Conservation (phyloP, 2,888 invertebrate genomes). For the Ceratothoa steindachneri region DNA sequence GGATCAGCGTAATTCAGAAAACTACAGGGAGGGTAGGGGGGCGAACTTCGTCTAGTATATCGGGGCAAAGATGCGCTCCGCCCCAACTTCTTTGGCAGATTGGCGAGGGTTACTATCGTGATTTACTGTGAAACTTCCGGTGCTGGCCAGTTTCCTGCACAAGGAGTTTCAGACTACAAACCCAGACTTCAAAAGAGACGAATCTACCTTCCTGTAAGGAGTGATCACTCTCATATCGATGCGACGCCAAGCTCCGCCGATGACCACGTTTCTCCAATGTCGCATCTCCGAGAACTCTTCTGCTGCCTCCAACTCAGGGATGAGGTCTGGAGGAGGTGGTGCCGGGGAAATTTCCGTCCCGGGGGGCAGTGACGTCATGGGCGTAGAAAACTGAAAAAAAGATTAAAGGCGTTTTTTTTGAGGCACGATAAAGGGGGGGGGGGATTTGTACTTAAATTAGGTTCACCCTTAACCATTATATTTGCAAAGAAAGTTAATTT, state of each 20-base stretch:
- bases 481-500: too few species aligned
- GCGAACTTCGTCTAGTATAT: too few species aligned
- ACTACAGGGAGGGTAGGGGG: too few species aligned
- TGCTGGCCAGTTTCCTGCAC: too few species aligned
- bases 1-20: too few species aligned
- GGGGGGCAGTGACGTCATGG: neutral
- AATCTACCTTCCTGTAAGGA: conserved; percentile 70
- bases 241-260: conserved; percentile 67
- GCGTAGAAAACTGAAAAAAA: neutral
- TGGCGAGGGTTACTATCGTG: too few species aligned
- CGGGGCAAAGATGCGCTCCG: too few species aligned
- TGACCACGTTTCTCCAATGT: conserved; percentile 68
- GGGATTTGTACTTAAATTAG: neutral
- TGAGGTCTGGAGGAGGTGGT: conserved; percentile 52
- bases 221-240: conserved; percentile 88
- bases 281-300: conserved; percentile 71
- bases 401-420: neutral
- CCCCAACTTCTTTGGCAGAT: too few species aligned
- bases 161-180: too few species aligned
- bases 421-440: neutral
- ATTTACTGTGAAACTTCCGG: too few species aligned
- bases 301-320: conserved; percentile 71
- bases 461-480: too few species aligned
- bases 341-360: neutral
- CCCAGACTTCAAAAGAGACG: too few species aligned